Evolutionary conservation across 1,140 invertebrate species (phyloP).

Genomic region (Halesus radiatus): DNA sequence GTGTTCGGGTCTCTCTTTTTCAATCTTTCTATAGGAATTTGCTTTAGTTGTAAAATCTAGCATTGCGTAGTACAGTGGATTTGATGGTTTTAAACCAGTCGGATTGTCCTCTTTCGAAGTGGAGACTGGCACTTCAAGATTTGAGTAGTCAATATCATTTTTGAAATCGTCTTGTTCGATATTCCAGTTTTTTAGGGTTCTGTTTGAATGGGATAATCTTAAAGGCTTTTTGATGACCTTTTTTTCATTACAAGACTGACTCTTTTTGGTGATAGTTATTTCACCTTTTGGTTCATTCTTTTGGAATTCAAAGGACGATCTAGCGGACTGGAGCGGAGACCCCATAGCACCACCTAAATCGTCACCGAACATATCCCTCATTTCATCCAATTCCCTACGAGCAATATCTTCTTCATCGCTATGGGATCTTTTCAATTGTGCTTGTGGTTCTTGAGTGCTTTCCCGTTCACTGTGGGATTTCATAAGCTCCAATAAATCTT

Average conservation of each 20-base stretch:
- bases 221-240: constrained; percentile 28
- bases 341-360: neutral
- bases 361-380: neutral
- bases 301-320: constrained; percentile 28
- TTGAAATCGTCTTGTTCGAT: constrained; percentile 38
- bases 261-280: constrained; percentile 33
- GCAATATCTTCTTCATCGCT: neutral
- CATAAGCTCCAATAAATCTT: constrained; percentile 13
- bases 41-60: constrained; percentile 48
- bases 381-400: neutral
- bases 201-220: constrained; percentile 46
- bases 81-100: constrained; percentile 26
- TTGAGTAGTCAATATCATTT: constrained; percentile 42
- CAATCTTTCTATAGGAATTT: neutral
- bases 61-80: constrained; percentile 49
- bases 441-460: too few species aligned
- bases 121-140: neutral
- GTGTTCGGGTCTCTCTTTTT: constrained; percentile 17
- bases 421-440: neutral
- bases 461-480: neutral
- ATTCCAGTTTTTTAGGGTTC: constrained; percentile 50
- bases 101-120: neutral
- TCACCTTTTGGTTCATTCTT: neutral
- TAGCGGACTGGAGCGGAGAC: constrained; percentile 1
- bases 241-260: constrained; percentile 40